Base-by-base conservation (phyloP, 2,797 vertebrate genomes). In the Carduelis carduelis region DNA sequence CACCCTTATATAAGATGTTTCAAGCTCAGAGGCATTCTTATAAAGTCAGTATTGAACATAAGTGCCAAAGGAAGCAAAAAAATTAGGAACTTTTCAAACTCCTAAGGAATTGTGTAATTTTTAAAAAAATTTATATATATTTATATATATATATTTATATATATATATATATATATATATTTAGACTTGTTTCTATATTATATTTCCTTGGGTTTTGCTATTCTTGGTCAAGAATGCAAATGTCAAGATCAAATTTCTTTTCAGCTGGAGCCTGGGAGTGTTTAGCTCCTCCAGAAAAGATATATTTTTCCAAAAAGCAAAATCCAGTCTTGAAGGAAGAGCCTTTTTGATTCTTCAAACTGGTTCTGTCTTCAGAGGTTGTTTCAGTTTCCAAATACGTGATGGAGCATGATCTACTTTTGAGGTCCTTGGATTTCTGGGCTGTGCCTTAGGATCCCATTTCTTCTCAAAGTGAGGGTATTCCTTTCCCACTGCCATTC, bases 141-240 rank as follows among this genome's bases (percentile, higher is more conserved):
- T 17, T 3, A 19, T 39, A 37, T 39, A 39, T 32, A 26, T 12
- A 8, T 53, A 37, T 30, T 17, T 3, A 19, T 17, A 39, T 39
- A 14, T 39, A 39, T 39, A 39, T 39, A 39, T 39, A 39, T 39
- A 39, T 32, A 26, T 12, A 8, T 53, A 28, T 39, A 26, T 19
- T 21, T 12, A 2, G 19, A n/a, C 7, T 66, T 44, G 2, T 0
- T 0, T 52, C 6, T 35, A 52, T 8, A 27, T 66, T 14, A 13
- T 28, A 35, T 20, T 83, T 83, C 11, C 4, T 13, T 74, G 2
- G 4, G 21, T 83, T 88, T 78, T 71, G 6, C 5, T 34, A 56
- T 34, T 34, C 6, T 13, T 57, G 9, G 2, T 8, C 14, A 60
- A 50, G 26, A 92, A 68, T 3, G 11, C 21, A 57, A 72, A 72